Evolutionary conservation across 2,888 invertebrate species (phyloP), one percentile per base, ranked within the genome.

Genomic region (Andrena fulva): DNA sequence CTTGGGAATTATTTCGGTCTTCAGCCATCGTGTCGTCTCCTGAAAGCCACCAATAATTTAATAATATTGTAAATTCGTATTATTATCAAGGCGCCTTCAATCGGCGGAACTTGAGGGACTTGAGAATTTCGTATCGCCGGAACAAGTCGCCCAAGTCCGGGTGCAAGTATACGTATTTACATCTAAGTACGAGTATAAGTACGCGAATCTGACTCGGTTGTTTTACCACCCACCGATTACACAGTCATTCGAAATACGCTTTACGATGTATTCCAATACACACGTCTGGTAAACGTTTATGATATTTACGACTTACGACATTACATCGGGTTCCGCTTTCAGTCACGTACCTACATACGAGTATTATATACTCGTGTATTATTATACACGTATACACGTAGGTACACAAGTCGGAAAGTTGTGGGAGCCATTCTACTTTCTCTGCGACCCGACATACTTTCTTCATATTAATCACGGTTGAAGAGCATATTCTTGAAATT

Each of bases 21-120:
- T 92, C 92, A 82, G 92, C 91, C 92, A 92, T 92, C 87, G 85
- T 90, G 89, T 87, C 82, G 86, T 87, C 87, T 87, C 89, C 92
- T 92, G 87, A 68, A 88, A 92, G 64, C 78, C 64, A 70, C 35
- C 74, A 50, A 82, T 70, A 63, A 74, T 54, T 81, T 67, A 56
- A 10, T 35, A 50, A 24, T 27, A 62, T 68, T 42, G 54, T 7
- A 64, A 33, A 67, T 48, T 67, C 6, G 6, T 8, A 20, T 33
- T 24, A 24, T 8, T 7, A 27, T 5, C 24, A 8, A 31, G 10
- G 42, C 20, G 27, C 20, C 7, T 56, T 8, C 35, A 20, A 24
- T 63, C 12, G 24, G 33, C 31, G 56, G 6, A 42, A 29, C 60
- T 12, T 12, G 3, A 42, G 2, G 24, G n/a, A 31, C 31, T 12